Conservation (phyloP, 2,113 vertebrate genomes). For the Corythornis madagascariensis region DNA sequence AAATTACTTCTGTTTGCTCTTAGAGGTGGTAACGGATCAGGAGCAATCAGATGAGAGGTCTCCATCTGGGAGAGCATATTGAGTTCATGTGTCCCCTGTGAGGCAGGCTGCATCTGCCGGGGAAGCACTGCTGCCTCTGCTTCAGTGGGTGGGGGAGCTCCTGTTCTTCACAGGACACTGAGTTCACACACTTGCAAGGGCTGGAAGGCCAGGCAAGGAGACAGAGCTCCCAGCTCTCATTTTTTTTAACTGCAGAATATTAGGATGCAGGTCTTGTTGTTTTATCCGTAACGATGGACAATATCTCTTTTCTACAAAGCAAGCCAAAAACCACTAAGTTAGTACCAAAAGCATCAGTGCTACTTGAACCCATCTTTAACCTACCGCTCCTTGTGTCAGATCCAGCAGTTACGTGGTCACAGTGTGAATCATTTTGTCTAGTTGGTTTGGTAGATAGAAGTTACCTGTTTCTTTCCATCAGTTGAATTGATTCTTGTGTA, state of each 20-base stretch:
- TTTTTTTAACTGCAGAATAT: background rate
- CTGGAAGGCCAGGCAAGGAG: background rate
- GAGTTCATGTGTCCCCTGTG: background rate
- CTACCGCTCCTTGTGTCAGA: background rate
- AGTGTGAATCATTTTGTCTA: background rate
- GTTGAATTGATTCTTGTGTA: background rate
- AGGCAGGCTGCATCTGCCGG: background rate
- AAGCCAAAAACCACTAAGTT: background rate
- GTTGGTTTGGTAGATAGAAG: background rate
- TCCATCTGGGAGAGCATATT: background rate
- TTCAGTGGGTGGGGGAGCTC: background rate
- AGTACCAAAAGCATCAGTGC: background rate
- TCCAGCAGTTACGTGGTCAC: background rate
- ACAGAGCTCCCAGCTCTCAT: background rate
- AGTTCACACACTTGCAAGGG: background rate
- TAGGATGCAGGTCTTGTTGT: background rate
- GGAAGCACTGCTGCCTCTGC: background rate
- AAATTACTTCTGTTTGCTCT: background rate
- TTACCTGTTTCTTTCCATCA: background rate
- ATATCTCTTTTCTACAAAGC: background rate
- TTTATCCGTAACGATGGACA: background rate
- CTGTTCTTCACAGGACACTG: background rate
- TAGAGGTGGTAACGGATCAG: background rate
- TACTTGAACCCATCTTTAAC: background rate
- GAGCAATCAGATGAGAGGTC: background rate